Base-by-base conservation (phyloP, 2,797 vertebrate species). In the Malacoraja senta region DNA sequence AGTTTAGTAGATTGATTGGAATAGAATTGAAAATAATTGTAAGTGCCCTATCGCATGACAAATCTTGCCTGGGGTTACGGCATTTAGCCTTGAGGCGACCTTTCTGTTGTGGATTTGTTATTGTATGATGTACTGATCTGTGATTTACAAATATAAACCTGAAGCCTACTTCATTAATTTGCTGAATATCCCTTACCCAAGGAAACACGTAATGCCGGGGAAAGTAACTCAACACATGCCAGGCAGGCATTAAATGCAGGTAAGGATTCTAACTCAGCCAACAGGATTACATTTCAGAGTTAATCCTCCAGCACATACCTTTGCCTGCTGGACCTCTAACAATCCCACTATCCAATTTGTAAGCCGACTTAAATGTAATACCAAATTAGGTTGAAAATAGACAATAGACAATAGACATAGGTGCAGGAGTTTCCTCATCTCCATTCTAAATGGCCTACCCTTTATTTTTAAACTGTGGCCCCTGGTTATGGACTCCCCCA, bases 91-190 rank as follows among this genome's bases (percentile, higher is more conserved):
- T 84, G 24, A 84, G 24, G 58, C 9, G 53, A 84, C 24, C 24
- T 84, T 26, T 61, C 81, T 26, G 81, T 53, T 84, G 44, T 84
- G 81, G 53, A 84, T 84, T 84, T 84, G 44, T 38, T 44, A 53
- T 44, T 84, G 44, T 15, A 15, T n/a, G 2, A 32, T 79, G 38
- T 84, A 26, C 44, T 53, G 61, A 29, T 81, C 61, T 26, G 81
- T 9, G 29, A 84, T 84, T 84, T 79, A 13, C n/a, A 13, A 84
- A 58, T 24, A 24, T 79, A 2, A 84, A 58, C 53, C 81, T 84
- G 81, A 84, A 84, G 61, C 3, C 26, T 29, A 26, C 21, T 58
- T 84, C 2, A 13, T 53, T 84, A 17, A 84, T 3, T 29, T 21
- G 24, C 24, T 84, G 44, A 21, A n/a, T 53, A 44, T 84, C 53